Evolutionary conservation across 2,797 vertebrate species (phyloP).

Genomic region (Percopsis omiscomaycus): DNA sequence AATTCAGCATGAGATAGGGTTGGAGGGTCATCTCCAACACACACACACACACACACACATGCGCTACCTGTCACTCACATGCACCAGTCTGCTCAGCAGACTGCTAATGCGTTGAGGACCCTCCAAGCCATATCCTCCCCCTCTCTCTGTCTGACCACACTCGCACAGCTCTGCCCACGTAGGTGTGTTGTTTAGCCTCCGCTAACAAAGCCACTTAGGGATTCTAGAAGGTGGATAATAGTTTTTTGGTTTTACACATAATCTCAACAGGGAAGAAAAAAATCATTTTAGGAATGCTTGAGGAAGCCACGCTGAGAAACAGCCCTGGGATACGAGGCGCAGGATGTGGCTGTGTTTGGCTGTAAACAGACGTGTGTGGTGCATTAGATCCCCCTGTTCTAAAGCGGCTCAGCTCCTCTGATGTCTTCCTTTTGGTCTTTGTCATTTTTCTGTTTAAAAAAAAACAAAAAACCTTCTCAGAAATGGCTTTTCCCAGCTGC

Average conservation of each 20-base stretch:
- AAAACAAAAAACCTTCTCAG: conserved; percentile 48
- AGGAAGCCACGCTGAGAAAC: conserved; percentile 32
- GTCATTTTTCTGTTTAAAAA: conserved; percentile 47
- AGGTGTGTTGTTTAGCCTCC: conserved; percentile 12
- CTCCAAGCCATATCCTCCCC: conserved; percentile 33
- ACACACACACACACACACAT: conserved; percentile 16
- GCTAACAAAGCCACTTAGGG: conserved; percentile 10
- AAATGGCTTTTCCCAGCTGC: conserved; percentile 54
- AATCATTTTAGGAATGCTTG: conserved; percentile 18
- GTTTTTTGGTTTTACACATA: conserved; percentile 23
- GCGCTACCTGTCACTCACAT: conserved; percentile 55
- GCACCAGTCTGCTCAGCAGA: conserved; percentile 44
- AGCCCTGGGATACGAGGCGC: conserved; percentile 32
- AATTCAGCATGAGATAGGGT: conserved; percentile 61
- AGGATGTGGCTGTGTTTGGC: conserved; percentile 60
- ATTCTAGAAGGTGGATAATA: conserved; percentile 32
- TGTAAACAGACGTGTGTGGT: conserved; percentile 33
- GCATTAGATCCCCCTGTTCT: conserved; percentile 24
- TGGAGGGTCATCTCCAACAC: conserved; percentile 58
- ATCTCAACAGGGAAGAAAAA: conserved; percentile 35
- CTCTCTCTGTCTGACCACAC: conserved; percentile 15
- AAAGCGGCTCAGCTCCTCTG: conserved; percentile 46
- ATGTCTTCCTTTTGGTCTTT: conserved; percentile 49
- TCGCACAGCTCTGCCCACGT: conserved; percentile 24
- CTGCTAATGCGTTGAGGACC: conserved; percentile 60